Conservation (phyloP, 2,113 vertebrate species). For the Agelaius phoeniceus region DNA sequence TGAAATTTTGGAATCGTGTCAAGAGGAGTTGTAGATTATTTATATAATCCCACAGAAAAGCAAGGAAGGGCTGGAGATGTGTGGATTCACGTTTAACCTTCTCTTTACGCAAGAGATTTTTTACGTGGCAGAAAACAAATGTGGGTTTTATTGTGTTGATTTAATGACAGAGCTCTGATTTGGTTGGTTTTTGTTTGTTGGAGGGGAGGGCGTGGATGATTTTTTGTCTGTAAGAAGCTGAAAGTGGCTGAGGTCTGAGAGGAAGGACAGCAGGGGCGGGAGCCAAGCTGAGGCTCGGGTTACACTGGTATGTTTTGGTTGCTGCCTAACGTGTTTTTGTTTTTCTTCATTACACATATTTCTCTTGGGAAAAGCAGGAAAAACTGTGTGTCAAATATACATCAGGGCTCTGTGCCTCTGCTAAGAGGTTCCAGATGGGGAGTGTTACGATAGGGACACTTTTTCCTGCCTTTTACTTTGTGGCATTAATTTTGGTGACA, state of each 20-base stretch:
- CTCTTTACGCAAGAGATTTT: neutral
- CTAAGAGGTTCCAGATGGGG: constrained; percentile 56
- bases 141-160: neutral
- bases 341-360: constrained; percentile 52
- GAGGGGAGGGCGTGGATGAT: neutral
- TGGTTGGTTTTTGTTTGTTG: neutral
- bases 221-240: neutral
- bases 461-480: neutral
- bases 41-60: neutral
- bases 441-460: neutral
- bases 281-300: constrained; percentile 19
- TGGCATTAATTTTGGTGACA: neutral
- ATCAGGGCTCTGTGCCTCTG: neutral
- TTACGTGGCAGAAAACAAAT: neutral
- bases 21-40: neutral
- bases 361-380: constrained; percentile 47
- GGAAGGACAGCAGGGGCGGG: constrained; percentile 25
- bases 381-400: constrained; percentile 41
- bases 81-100: neutral
- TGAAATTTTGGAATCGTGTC: neutral
- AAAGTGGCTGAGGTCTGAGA: constrained; percentile 38
- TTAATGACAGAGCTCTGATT: neutral
- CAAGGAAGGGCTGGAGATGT: neutral
- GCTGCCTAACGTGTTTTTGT: constrained; percentile 61
- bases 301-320: constrained; percentile 59